Evolutionary conservation across 1,140 invertebrate species (phyloP).

Genomic region (Caenorhabditis elegans): DNA sequence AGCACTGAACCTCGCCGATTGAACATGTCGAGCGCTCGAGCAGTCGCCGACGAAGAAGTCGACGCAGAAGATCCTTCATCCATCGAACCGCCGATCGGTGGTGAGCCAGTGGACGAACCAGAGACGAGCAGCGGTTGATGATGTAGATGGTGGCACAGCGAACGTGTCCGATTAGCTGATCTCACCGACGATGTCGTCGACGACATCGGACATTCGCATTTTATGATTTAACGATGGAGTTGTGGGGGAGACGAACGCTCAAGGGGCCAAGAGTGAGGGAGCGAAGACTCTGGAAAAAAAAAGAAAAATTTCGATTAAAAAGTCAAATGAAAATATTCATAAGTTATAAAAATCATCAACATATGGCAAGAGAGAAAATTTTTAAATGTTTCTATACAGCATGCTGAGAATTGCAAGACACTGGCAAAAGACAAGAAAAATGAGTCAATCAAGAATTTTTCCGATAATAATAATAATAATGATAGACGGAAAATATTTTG

Average conservation of each 20-base stretch:
- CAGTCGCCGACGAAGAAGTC: slow-evolving; percentile 34
- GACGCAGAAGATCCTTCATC: slow-evolving; percentile 18
- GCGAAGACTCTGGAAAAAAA: neutral
- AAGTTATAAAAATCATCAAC: no score
- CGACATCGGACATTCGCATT: slow-evolving; percentile 32
- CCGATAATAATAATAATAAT: no score
- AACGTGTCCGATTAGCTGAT: slow-evolving; percentile 31
- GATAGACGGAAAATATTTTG: no score
- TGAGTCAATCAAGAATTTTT: neutral
- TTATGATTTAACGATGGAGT: neutral
- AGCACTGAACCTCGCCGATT: slow-evolving; percentile 46
- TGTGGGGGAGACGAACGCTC: neutral
- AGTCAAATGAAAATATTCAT: no score
- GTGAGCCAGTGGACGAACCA: neutral
- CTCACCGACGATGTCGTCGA: slow-evolving; percentile 30
- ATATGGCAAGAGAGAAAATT: no score
- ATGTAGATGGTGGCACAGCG: slow-evolving; percentile 7
- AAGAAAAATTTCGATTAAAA: no score
- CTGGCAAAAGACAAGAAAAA: neutral
- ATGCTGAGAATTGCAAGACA: no score
- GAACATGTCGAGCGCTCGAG: slow-evolving; percentile 43
- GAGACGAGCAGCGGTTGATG: slow-evolving; percentile 9
- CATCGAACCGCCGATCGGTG: slow-evolving; percentile 24
- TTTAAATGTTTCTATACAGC: no score
- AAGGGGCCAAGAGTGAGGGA: slow-evolving; percentile 21